These are phyloP conservation scores for Lamprologus sp. DNA, from an alignment of 2,113 vertebrate species.

Conservation along the genomic window DNA sequence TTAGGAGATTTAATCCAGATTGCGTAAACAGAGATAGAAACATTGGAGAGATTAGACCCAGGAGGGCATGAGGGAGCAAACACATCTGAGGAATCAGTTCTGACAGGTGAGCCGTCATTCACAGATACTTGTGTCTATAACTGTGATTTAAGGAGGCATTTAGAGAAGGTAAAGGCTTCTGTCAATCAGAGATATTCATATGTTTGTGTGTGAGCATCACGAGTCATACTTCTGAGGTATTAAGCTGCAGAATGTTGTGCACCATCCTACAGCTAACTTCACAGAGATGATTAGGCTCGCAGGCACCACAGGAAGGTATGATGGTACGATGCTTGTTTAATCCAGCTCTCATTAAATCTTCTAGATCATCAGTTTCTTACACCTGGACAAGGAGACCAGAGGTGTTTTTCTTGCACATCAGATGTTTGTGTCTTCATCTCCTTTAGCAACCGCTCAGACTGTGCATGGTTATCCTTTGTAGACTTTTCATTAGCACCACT, in stretches of 20 bases:
- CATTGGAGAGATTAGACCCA: constrained; percentile 14
- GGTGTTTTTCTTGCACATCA: background rate
- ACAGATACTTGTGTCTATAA: background rate
- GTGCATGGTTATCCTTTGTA: background rate
- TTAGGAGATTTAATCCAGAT: constrained; percentile 14
- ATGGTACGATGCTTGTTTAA: background rate
- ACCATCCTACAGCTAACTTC: background rate
- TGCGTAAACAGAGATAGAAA: constrained; percentile 25
- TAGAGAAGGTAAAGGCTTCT: background rate
- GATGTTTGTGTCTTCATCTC: background rate
- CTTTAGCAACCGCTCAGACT: background rate
- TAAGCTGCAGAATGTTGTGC: background rate
- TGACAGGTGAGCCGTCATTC: background rate
- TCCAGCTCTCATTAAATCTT: background rate
- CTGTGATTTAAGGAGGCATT: background rate
- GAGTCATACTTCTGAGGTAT: background rate
- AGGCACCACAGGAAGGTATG: background rate
- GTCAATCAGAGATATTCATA: background rate
- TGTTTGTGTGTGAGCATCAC: background rate
- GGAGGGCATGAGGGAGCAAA: background rate
- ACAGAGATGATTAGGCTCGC: background rate
- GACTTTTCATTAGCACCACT: background rate
- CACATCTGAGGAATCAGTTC: background rate
- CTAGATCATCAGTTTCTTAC: background rate
- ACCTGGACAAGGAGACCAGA: background rate